A percentile compares a stretch with the other conserved stretches of the same genome.
Evolutionary conservation across 2,888 invertebrate species (phyloP).

Genomic region (Prosopocoilus inquinatus): DNA sequence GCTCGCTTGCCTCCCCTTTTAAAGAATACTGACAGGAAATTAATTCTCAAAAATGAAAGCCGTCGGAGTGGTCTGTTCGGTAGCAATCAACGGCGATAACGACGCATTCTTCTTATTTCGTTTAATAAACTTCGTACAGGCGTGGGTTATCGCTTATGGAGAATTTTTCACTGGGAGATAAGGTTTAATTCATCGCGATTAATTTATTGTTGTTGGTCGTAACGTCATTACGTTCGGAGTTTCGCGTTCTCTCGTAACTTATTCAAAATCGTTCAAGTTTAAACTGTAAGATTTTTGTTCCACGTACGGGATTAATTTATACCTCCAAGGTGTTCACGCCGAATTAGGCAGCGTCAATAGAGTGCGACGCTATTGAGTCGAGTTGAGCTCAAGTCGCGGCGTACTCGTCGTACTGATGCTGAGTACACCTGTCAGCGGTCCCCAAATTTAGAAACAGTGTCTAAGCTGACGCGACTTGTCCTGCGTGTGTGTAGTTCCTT

Average conservation of each 20-base stretch:
- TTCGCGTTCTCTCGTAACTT: constrained; percentile 39
- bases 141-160: constrained; percentile 27
- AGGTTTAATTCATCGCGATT: constrained; percentile 2
- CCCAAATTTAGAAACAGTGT: constrained; percentile 8
- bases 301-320: constrained; percentile 43
- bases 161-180: constrained; percentile 6
- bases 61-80: constrained; percentile 46
- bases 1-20: constrained; percentile 48
- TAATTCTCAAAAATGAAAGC: constrained; percentile 55
- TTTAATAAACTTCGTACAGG: constrained; percentile 43
- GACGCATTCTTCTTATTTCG: constrained; percentile 50
- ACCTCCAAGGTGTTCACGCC: constrained; percentile 36
- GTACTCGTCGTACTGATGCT: constrained; percentile 4
- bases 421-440: constrained; percentile 3
- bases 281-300: constrained; percentile 46
- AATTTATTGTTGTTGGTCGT: not conserved
- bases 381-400: constrained; percentile 4
- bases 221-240: constrained; percentile 6
- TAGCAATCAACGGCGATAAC: constrained; percentile 49
- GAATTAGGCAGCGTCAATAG: constrained; percentile 35
- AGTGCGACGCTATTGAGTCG: not conserved
- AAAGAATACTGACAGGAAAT: constrained; percentile 55
- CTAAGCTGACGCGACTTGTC: not conserved
- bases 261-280: constrained; percentile 44
- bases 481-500: constrained; percentile 1